phyloP scores from a whole-genome alignment of 2,888 invertebrate species.

The Drosophila sordidula region DNA sequence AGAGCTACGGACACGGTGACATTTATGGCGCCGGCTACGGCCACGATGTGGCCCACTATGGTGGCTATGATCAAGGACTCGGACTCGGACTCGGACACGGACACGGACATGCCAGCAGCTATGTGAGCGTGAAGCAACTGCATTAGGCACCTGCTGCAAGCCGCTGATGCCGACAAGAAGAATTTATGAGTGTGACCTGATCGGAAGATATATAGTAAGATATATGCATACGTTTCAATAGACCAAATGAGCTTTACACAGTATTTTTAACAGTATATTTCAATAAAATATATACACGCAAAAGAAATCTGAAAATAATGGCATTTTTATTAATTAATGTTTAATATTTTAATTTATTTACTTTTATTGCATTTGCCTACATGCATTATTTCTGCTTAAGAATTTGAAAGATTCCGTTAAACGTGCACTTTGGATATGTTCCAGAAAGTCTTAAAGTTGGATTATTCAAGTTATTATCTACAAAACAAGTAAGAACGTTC shows the following conservation, averaged over 20 bases:
- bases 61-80: constrained; percentile 42
- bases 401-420: too few species aligned
- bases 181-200: constrained; percentile 15
- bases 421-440: too few species aligned
- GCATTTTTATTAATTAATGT: not conserved
- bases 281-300: constrained; percentile 3
- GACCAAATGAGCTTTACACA: constrained; percentile 31
- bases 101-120: constrained; percentile 80
- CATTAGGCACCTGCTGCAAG: constrained; percentile 39
- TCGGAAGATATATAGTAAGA: constrained; percentile 24
- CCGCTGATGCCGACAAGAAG: not conserved
- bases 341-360: too few species aligned
- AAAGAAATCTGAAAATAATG: not conserved
- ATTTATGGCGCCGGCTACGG: constrained; percentile 59
- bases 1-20: constrained; percentile 57
- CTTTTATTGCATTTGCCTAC: too few species aligned
- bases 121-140: constrained; percentile 78
- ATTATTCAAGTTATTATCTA: too few species aligned
- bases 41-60: constrained; percentile 50
- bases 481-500: too few species aligned
- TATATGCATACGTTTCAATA: constrained; percentile 10
- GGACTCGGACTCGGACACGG: constrained; percentile 55
- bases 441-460: too few species aligned
- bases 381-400: too few species aligned
- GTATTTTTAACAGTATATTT: constrained; percentile 30